phyloP scores from a whole-genome alignment of 2,888 invertebrate species.

The Gnatocerus cornutus region DNA sequence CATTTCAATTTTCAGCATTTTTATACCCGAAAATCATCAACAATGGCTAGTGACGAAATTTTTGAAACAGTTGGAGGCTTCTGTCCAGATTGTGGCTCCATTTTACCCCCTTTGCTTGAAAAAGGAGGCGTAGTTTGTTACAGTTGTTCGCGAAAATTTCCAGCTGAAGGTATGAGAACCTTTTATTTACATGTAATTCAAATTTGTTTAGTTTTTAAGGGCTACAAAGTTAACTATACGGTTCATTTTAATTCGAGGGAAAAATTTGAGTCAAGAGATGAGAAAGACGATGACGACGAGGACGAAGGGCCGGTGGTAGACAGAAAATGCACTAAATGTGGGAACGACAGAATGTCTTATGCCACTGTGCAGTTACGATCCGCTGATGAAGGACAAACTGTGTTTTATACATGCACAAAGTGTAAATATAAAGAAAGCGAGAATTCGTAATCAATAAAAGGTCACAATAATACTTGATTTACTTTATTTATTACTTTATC shows the following conservation, averaged over 20 bases:
- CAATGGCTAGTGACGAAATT: slow-evolving; percentile 57
- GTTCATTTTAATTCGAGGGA: slow-evolving; percentile 81
- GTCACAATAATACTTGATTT: too few relatives aligned
- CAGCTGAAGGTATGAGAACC: slow-evolving; percentile 75
- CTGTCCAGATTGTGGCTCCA: slow-evolving; percentile 90
- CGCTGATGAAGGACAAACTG: slow-evolving; percentile 99
- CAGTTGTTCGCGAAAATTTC: slow-evolving; percentile 78
- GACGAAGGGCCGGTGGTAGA: slow-evolving; percentile 88
- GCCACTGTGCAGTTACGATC: slow-evolving; percentile 95
- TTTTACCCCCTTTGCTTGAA: slow-evolving; percentile 83
- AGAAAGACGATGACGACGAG: slow-evolving; percentile 67
- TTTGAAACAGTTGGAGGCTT: slow-evolving; percentile 82
- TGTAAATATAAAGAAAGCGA: slow-evolving; percentile 89
- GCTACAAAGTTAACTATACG: slow-evolving; percentile 79
- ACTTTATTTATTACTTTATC: too few relatives aligned
- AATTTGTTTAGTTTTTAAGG: slow-evolving; percentile 76
- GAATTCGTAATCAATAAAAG: slow-evolving; percentile 81
- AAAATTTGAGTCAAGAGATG: slow-evolving; percentile 68
- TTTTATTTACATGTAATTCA: not conserved
- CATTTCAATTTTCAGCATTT: too few relatives aligned
- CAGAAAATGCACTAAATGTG: slow-evolving; percentile 89
- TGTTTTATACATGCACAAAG: slow-evolving; percentile 96
- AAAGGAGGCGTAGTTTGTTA: slow-evolving; percentile 80
- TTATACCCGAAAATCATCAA: not conserved
- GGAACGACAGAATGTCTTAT: slow-evolving; percentile 94